phyloP scores from a whole-genome alignment of 2,797 vertebrate species.

The Micromesistius poutassou region DNA sequence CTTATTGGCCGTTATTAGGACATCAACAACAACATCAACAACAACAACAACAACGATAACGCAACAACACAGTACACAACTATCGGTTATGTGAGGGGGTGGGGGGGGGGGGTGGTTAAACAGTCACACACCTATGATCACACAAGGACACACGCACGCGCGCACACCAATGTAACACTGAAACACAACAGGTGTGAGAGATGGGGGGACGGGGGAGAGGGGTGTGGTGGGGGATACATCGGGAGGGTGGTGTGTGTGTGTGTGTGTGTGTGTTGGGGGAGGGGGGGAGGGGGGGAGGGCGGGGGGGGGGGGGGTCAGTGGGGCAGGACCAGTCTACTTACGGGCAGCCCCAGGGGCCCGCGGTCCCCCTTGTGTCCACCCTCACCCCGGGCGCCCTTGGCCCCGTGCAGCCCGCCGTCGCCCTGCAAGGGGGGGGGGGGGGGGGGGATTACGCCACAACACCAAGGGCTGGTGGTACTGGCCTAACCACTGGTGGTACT shows the following conservation, averaged over 20 bases:
- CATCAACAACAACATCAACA: conserved; percentile 52
- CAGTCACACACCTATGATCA: conserved; percentile 11
- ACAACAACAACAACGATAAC: conserved; percentile 21
- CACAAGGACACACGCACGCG: conserved; percentile 8
- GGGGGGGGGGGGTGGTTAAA: too few relatives aligned
- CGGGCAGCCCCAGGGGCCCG: conserved; percentile 97
- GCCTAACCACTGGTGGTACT: too few relatives aligned
- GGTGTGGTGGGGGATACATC: too few relatives aligned
- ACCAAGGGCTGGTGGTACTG: neutral
- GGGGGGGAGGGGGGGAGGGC: too few relatives aligned
- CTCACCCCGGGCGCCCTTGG: conserved; percentile 95
- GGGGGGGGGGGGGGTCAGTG: neutral
- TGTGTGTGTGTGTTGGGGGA: neutral
- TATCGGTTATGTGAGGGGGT: conserved; percentile 57
- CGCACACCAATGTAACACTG: neutral
- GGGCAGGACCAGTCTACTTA: conserved; percentile 79
- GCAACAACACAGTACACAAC: conserved; percentile 66
- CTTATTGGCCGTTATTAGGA: conserved; percentile 64
- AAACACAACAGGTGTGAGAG: neutral
- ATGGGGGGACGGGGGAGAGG: too few relatives aligned
- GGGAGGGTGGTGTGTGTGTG: too few relatives aligned
- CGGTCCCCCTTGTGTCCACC: conserved; percentile 97
- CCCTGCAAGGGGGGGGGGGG: conserved; percentile 71
- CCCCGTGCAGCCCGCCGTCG: conserved; percentile 92
- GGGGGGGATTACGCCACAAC: too few relatives aligned